Conservation (phyloP, 1,140 invertebrate genomes). For the Drosophila ironensis region DNA sequence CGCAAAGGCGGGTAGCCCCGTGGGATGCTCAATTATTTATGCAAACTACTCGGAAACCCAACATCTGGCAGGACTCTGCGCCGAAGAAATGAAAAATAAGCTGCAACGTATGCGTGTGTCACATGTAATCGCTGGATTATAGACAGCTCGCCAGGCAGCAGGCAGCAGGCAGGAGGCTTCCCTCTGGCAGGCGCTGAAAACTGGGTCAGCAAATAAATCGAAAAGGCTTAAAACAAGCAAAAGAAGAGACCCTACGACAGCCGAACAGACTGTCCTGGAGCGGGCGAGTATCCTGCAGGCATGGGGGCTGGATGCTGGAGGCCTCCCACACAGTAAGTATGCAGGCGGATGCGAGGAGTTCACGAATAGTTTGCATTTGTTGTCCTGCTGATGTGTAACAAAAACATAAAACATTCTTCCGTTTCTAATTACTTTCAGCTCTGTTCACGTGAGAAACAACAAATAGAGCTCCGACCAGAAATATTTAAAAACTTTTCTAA, state of each 20-base stretch:
- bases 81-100: constrained; percentile 76
- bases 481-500: constrained; percentile 5
- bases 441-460: not conserved
- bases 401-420: constrained; percentile 6
- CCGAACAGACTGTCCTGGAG: constrained; percentile 20
- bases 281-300: not conserved
- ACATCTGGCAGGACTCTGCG: constrained; percentile 35
- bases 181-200: constrained; percentile 39
- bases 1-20: not conserved
- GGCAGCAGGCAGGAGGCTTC: not conserved
- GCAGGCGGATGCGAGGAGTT: not conserved
- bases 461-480: constrained; percentile 7
- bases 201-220: constrained; percentile 78
- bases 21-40: constrained; percentile 62
- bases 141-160: constrained; percentile 46
- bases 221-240: constrained; percentile 59
- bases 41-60: constrained; percentile 61
- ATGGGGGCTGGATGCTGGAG: not conserved
- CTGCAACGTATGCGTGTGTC: constrained; percentile 77
- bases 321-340: constrained; percentile 15
- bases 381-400: constrained; percentile 21
- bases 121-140: constrained; percentile 78
- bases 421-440: constrained; percentile 32
- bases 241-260: constrained; percentile 32
- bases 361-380: constrained; percentile 35